Percentiles rank a stretch among this genome's conserved stretches.
Evolutionary conservation across 1,140 invertebrate genomes (phyloP).

Genomic region (Helicoverpa zea): DNA sequence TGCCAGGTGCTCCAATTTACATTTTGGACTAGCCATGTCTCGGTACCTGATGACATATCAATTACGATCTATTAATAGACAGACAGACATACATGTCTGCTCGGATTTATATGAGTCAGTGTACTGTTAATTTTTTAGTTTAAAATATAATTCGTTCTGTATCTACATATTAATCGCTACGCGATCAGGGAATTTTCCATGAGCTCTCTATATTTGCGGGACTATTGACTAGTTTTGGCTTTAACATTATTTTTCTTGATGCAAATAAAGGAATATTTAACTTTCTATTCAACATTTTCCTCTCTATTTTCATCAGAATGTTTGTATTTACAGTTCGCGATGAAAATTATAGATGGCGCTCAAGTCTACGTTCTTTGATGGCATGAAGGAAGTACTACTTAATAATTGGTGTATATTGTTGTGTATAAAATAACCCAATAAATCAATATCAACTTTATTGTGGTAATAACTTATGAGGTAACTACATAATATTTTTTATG

Average conservation of each 20-base stretch:
- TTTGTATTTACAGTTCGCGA: background rate
- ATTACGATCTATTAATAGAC: conserved; percentile 12
- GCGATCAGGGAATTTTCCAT: background rate
- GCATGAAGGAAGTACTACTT: too few relatives aligned
- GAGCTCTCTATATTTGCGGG: background rate
- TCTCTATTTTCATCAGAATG: background rate
- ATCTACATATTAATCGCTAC: too few relatives aligned
- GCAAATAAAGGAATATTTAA: too few relatives aligned
- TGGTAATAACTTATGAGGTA: too few relatives aligned
- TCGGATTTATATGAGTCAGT: background rate
- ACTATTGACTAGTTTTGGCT: too few relatives aligned
- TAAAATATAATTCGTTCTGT: too few relatives aligned
- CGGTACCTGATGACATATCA: conserved; percentile 15
- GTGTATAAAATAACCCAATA: too few relatives aligned
- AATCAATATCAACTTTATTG: too few relatives aligned
- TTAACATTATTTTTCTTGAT: too few relatives aligned
- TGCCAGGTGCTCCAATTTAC: conserved; percentile 27
- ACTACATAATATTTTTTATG: too few relatives aligned
- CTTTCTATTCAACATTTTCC: background rate
- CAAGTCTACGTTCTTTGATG: too few relatives aligned
- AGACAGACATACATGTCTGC: background rate
- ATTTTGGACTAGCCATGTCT: conserved; percentile 11
- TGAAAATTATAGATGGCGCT: conserved; percentile 12
- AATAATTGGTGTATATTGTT: too few relatives aligned
- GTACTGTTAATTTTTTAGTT: background rate